Evolutionary conservation across 2,888 invertebrate genomes (phyloP).

Genomic region (Asteroscopus sphinx): DNA sequence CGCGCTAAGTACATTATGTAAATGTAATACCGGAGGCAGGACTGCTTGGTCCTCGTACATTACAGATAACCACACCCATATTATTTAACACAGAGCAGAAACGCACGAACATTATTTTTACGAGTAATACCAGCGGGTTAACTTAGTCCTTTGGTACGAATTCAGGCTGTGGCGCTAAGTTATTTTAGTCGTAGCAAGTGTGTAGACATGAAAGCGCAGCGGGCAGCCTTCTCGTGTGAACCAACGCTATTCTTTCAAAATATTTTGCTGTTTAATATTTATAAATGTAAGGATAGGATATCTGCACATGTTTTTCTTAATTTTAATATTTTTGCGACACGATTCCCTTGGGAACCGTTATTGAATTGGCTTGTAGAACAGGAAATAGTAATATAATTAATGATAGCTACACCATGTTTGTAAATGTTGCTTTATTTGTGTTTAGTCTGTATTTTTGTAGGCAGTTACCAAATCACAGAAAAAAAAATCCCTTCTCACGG

Average conservation of each 20-base stretch:
- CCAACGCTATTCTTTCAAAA: slow-evolving; percentile 37
- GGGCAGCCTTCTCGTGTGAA: slow-evolving; percentile 35
- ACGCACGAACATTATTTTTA: slow-evolving; percentile 26
- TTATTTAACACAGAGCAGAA: slow-evolving; percentile 69
- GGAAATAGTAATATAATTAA: slow-evolving; percentile 16
- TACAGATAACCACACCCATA: slow-evolving; percentile 78
- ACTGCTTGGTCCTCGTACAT: slow-evolving; percentile 73
- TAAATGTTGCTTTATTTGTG: slow-evolving; percentile 16
- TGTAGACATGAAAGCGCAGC: slow-evolving; percentile 47
- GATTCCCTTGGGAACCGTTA: slow-evolving; percentile 1
- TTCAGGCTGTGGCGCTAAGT: slow-evolving; percentile 54
- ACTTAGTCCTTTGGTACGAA: neutral
- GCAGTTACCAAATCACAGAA: no score
- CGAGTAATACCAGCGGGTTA: slow-evolving; percentile 30
- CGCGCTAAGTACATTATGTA: slow-evolving; percentile 85
- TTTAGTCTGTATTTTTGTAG: neutral
- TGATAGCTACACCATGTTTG: neutral
- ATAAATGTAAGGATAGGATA: slow-evolving; percentile 27
- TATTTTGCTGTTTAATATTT: slow-evolving; percentile 43
- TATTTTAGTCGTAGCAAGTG: slow-evolving; percentile 41
- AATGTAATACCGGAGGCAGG: slow-evolving; percentile 84
- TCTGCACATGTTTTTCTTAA: slow-evolving; percentile 24
- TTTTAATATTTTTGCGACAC: slow-evolving; percentile 35
- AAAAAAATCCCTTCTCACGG: no score
- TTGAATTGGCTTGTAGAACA: slow-evolving; percentile 1